Base-by-base conservation (phyloP, 2,113 vertebrate species). In the Gila orcuttii region DNA sequence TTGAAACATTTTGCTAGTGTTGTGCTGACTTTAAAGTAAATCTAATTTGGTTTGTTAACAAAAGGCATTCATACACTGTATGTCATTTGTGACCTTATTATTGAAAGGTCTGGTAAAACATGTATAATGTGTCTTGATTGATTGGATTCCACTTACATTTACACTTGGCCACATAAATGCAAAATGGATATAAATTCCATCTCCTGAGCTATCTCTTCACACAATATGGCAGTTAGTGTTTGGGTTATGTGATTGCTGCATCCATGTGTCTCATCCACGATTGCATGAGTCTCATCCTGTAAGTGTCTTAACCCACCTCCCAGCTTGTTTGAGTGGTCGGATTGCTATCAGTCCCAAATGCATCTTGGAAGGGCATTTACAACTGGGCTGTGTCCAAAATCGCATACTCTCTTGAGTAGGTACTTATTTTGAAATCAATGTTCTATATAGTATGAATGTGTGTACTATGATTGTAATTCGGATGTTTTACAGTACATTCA, bases 261-360 rank as follows among this genome's bases (percentile, higher is more conserved):
- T 69, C 45, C 13, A 69, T 31, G 25, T 17, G 6, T 76, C 47
- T 52, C 25, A 55, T 77, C 47, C n/a, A 31, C 19, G 73, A 76
- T 76, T 50, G 45, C 73, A 76, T 52, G 45, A 25, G 13, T 50
- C 45, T 50, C n/a, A 23, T 75, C 23, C 12, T 77, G 47, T 25
- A 28, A 3, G n/a, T 31, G 17, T 31, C 13, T 82, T 21, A 45
- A 86, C 47, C 23, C 76, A 79, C 52, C 50, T 74, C 52, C 50
- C 31, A 73, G 81, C 68, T 64, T 66, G 21, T 76, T 87, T 79
- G 31, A 17, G 36, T 79, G 42, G 50, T 76, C 3, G 7, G 15
- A 76, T 52, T 47, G 66, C 28, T 68, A 7, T 52, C 7, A 50
- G 25, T 28, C n/a, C 17, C 28, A 77, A 55, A 77, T 47, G 19